Percentiles rank a stretch among this genome's conserved stretches.
Conservation (phyloP, 2,113 vertebrate species). For the Tamias sibiricus region DNA sequence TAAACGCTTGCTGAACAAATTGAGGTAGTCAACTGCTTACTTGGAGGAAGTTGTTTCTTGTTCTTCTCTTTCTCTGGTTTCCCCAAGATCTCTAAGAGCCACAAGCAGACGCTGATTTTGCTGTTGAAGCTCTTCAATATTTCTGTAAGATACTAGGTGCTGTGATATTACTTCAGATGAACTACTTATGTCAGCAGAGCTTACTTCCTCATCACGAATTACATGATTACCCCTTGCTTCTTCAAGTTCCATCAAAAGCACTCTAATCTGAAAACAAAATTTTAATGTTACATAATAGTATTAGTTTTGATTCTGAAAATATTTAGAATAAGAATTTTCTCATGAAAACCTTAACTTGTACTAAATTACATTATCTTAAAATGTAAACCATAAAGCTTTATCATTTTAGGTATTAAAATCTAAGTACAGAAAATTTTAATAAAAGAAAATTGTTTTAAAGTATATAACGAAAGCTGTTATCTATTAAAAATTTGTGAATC, state of each 20-base stretch:
- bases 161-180: conserved; percentile 97
- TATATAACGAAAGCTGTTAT: not conserved
- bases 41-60: conserved; percentile 90
- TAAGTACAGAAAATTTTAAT: not conserved
- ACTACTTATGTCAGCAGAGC: conserved; percentile 95
- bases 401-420: not conserved
- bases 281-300: not conserved
- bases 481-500: not conserved
- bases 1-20: not conserved
- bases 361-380: not conserved
- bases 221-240: conserved; percentile 97
- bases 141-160: conserved; percentile 96
- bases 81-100: conserved; percentile 95
- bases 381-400: not conserved
- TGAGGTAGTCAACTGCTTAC: conserved; percentile 78
- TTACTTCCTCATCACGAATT: conserved; percentile 92
- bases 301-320: not conserved
- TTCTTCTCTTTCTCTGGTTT: conserved; percentile 94
- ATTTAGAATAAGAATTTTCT: not conserved
- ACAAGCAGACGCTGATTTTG: conserved; percentile 97
- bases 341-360: not conserved
- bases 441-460: not conserved
- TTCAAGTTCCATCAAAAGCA: conserved; percentile 96
- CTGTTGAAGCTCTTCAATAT: conserved; percentile 96
- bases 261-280: conserved; percentile 89